phyloP scores from a whole-genome alignment of 2,113 vertebrate genomes.

The Trinectes maculatus region DNA sequence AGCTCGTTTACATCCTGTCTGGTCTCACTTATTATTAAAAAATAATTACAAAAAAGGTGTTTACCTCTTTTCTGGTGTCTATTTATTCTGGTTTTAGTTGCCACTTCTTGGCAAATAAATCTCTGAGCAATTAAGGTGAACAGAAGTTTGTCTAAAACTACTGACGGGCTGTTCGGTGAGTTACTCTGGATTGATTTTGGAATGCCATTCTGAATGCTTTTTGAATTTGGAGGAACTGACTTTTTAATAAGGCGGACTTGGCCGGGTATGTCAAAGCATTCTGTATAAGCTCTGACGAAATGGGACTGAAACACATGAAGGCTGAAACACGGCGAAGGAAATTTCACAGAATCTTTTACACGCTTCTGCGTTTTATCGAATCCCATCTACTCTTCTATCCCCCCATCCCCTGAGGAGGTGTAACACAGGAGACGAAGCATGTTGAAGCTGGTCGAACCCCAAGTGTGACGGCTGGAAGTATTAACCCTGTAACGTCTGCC shows the following conservation, averaged over 20 bases:
- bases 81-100: background rate
- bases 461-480: slow-evolving; percentile 54
- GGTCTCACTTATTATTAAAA: too few relatives aligned
- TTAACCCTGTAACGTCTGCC: slow-evolving; percentile 69
- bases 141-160: background rate
- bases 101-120: background rate
- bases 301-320: background rate
- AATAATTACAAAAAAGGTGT: background rate
- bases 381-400: slow-evolving; percentile 43
- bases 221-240: background rate
- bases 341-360: background rate
- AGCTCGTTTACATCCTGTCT: background rate
- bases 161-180: background rate
- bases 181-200: background rate
- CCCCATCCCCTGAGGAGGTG: slow-evolving; percentile 37
- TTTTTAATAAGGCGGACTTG: slow-evolving; percentile 9
- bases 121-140: background rate
- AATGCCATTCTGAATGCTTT: background rate
- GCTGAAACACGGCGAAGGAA: background rate
- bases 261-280: background rate
- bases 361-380: slow-evolving; percentile 21
- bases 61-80: background rate
- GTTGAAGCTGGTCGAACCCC: slow-evolving; percentile 68
- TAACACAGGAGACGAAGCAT: slow-evolving; percentile 58
- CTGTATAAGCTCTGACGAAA: background rate